phyloP scores from a whole-genome alignment of 2,797 vertebrate genomes.

The Apodemus agrarius region DNA sequence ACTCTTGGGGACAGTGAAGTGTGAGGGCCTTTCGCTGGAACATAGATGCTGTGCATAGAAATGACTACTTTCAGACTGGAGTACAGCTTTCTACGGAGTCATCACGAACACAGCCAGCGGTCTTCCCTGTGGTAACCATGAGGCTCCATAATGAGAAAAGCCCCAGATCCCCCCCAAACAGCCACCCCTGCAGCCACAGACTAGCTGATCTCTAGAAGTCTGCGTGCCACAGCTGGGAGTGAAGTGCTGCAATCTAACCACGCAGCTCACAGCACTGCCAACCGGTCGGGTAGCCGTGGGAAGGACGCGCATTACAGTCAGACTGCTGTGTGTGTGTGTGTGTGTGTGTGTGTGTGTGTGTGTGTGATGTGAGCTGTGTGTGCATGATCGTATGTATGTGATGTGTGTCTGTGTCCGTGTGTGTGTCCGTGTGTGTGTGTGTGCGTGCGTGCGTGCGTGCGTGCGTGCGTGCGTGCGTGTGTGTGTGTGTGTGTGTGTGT shows the following conservation, averaged over 20 bases:
- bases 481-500: background rate
- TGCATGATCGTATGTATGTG: background rate
- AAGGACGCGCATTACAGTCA: background rate
- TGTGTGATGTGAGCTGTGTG: background rate
- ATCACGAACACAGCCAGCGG: background rate
- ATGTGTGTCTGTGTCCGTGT: too few species aligned
- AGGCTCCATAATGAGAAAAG: background rate
- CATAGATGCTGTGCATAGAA: background rate
- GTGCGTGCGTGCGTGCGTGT: background rate
- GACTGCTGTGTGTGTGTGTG: background rate
- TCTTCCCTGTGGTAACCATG: background rate
- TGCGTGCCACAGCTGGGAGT: background rate
- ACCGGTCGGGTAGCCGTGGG: background rate
- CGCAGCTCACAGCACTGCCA: background rate
- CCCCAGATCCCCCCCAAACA: background rate
- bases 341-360: background rate
- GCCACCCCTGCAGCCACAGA: background rate
- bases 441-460: too few species aligned
- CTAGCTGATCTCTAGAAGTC: constrained; percentile 52
- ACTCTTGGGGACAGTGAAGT: background rate
- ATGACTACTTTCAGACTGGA: background rate
- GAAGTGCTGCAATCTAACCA: constrained; percentile 9
- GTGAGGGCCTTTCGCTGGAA: background rate
- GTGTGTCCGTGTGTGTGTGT: too few species aligned
- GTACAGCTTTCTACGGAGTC: background rate